Evolutionary conservation across 1,140 invertebrate species (phyloP).

Genomic region (Mylabris phalerata): DNA sequence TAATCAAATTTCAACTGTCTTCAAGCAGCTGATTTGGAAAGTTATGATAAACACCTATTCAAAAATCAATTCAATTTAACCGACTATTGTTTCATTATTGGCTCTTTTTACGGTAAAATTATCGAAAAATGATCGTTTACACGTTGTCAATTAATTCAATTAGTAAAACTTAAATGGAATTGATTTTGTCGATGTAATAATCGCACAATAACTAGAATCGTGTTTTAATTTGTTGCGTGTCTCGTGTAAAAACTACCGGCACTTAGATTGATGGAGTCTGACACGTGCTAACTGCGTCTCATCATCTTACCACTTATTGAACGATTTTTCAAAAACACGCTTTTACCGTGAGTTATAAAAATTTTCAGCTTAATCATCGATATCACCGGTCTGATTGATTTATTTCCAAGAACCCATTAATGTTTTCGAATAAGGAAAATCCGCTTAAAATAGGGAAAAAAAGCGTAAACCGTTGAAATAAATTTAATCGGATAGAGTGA

Average conservation of each 20-base stretch:
- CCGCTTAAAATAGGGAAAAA: too few species aligned
- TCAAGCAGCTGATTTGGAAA: neutral
- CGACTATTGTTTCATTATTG: neutral
- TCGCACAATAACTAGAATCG: slow-evolving; percentile 7
- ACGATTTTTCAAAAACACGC: slow-evolving; percentile 19
- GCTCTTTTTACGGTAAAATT: neutral
- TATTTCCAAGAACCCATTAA: neutral
- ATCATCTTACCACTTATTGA: slow-evolving; percentile 21
- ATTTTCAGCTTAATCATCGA: neutral
- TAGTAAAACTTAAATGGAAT: neutral
- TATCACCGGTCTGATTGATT: neutral
- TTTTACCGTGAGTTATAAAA: neutral
- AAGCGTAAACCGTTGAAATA: too few species aligned
- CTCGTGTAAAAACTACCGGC: slow-evolving; percentile 4
- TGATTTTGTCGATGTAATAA: slow-evolving; percentile 7
- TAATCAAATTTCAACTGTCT: slow-evolving; percentile 2
- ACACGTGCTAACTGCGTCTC: slow-evolving; percentile 22
- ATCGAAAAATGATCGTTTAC: too few species aligned
- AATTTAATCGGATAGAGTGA: too few species aligned
- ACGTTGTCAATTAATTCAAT: neutral
- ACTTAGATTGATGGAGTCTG: slow-evolving; percentile 19
- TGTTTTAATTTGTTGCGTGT: slow-evolving; percentile 16
- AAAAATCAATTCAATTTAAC: neutral
- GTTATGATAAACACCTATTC: neutral
- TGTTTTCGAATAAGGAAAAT: neutral